phyloP scores from a whole-genome alignment of 2,113 vertebrate genomes.

The Mesoclemmys tuberculata region DNA sequence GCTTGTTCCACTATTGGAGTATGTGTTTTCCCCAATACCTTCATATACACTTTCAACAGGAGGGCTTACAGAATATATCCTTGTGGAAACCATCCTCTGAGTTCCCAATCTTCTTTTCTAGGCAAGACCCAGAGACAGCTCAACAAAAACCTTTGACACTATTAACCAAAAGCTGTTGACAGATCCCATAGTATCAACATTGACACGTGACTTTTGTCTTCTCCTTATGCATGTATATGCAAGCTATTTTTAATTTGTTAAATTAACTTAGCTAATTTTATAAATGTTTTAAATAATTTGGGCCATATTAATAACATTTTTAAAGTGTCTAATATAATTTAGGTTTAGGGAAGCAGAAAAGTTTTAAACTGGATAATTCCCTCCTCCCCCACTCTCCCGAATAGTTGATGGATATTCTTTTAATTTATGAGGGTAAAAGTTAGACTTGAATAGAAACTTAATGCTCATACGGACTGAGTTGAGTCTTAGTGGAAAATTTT shows the following conservation, averaged over 20 bases:
- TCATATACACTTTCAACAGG: background rate
- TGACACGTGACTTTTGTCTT: background rate
- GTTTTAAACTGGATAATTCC: background rate
- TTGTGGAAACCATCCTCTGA: background rate
- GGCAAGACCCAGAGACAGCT: background rate
- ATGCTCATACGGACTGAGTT: background rate
- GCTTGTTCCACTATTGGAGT: background rate
- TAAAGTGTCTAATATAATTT: background rate
- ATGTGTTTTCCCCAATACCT: background rate
- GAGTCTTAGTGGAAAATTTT: background rate
- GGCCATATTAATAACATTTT: background rate
- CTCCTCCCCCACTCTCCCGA: too few species aligned
- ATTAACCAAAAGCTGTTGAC: background rate
- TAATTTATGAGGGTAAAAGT: background rate
- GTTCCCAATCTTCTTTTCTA: background rate
- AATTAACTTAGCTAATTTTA: background rate
- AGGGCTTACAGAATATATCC: background rate
- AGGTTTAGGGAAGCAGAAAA: background rate
- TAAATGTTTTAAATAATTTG: background rate
- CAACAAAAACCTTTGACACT: background rate
- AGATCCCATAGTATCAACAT: background rate
- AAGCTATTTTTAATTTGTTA: background rate
- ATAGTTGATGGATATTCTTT: background rate
- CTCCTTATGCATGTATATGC: background rate
- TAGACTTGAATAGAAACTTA: background rate